Base-by-base conservation (phyloP, 2,888 invertebrate species). In the Baccha elongata region DNA sequence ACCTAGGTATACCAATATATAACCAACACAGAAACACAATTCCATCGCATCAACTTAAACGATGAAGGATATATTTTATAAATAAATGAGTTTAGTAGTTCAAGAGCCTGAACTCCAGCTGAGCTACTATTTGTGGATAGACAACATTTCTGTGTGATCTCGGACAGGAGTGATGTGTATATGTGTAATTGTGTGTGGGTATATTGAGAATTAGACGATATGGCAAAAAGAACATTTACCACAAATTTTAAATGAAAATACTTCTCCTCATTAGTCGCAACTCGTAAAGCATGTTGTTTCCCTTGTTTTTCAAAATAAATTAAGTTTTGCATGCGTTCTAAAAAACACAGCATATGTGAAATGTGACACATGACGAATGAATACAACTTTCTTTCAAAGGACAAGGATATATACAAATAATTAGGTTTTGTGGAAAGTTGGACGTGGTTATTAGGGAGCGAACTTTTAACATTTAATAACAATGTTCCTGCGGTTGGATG, bases 21-120 rank as follows among this genome's bases (percentile, higher is more conserved):
- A 48, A 40, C n/a, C 19, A 40, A 35, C 10, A 21, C 10, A 48
- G 3, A 7, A 11, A 48, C 23, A 8, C 6, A 8, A 15, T 6
- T 13, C 19, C 13, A 48, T 23, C 5, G 19, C 46, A 62, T 19
- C 21, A 58, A 40, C 69, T 13, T 15, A 19, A 58, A 50, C 48
- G 21, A 19, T 23, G 52, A 62, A 62, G 72, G 53, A 15, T 68
- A 29, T 15, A 35, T 50, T 62, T 60, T 58, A 42, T 67, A 74
- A 67, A 67, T 44, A 75, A 67, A 75, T 62, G 55, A 64, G 76
- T 71, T 76, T 64, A 76, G 69, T 76, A 76, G 76, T 76, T 76
- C 76, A 71, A 76, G 71, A 76, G 76, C 37, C 71, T 55, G 50
- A 67, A 53, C 52, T 44, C 17, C 37, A 37, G 35, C 17, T 37